Evolutionary conservation across 2,797 vertebrate species (phyloP).

Genomic region (Bufotes viridis): DNA sequence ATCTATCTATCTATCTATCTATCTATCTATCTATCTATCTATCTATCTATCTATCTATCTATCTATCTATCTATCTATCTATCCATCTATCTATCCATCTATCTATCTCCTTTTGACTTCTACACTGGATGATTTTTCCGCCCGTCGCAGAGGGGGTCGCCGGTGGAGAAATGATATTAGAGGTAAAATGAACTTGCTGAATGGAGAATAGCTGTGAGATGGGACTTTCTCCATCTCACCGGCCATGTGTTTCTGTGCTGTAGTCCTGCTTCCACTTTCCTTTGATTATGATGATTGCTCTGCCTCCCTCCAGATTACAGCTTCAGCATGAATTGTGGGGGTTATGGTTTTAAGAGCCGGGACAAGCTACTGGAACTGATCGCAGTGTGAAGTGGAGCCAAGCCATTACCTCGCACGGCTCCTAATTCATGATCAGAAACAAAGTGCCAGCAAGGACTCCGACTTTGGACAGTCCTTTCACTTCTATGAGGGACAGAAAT

Average conservation of each 20-base stretch:
- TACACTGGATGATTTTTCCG: background rate
- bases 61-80: constrained; percentile 2
- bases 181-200: constrained; percentile 35
- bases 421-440: constrained; percentile 58
- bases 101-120: background rate
- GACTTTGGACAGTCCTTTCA: constrained; percentile 2
- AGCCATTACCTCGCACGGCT: constrained; percentile 52
- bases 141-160: constrained; percentile 28
- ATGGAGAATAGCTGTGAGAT: constrained; percentile 50
- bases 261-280: constrained; percentile 50
- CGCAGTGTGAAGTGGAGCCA: constrained; percentile 55
- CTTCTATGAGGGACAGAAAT: background rate
- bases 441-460: constrained; percentile 40
- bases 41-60: no score
- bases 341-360: constrained; percentile 57
- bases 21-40: no score
- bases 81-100: background rate
- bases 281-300: constrained; percentile 57
- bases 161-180: constrained; percentile 13
- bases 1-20: no score
- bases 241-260: constrained; percentile 51
- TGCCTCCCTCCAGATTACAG: constrained; percentile 58
- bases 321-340: constrained; percentile 57
- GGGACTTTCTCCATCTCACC: constrained; percentile 54
- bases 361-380: constrained; percentile 62